Percentiles rank a stretch among this genome's conserved stretches.
These are phyloP conservation scores for Cydia strobilella DNA, from an alignment of 1,140 invertebrate genomes.

Conservation along the genomic window DNA sequence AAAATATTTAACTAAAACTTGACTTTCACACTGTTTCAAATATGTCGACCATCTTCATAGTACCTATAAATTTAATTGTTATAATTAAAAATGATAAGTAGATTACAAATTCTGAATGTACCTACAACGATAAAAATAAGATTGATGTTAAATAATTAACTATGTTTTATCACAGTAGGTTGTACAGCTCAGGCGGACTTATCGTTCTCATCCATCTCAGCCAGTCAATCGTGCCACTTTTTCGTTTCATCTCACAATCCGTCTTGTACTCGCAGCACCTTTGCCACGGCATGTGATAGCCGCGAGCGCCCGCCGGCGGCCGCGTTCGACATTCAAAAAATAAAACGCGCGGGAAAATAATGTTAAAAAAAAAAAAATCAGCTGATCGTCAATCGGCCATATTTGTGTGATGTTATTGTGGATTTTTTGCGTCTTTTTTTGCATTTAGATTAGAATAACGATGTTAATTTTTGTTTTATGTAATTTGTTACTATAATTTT, in stretches of 20 bases:
- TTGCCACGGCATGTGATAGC: slow-evolving; percentile 67
- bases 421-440: background rate
- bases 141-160: too few species aligned
- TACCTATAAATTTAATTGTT: too few species aligned
- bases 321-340: slow-evolving; percentile 52
- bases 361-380: slow-evolving; percentile 34
- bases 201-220: background rate
- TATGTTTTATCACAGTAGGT: background rate
- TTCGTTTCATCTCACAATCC: slow-evolving; percentile 8
- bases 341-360: slow-evolving; percentile 49
- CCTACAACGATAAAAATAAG: too few species aligned
- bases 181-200: slow-evolving; percentile 19
- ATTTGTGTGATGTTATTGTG: background rate
- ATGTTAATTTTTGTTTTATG: background rate
- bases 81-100: too few species aligned
- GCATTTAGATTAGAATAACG: background rate
- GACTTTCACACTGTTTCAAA: too few species aligned
- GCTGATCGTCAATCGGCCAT: background rate
- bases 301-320: slow-evolving; percentile 68
- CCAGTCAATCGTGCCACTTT: slow-evolving; percentile 20
- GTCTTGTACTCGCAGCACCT: slow-evolving; percentile 16
- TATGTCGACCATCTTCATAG: too few species aligned
- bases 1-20: too few species aligned
- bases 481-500: background rate
- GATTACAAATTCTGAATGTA: too few species aligned